Conservation (phyloP, 2,888 invertebrate genomes). For the Caenorhabditis becei region DNA sequence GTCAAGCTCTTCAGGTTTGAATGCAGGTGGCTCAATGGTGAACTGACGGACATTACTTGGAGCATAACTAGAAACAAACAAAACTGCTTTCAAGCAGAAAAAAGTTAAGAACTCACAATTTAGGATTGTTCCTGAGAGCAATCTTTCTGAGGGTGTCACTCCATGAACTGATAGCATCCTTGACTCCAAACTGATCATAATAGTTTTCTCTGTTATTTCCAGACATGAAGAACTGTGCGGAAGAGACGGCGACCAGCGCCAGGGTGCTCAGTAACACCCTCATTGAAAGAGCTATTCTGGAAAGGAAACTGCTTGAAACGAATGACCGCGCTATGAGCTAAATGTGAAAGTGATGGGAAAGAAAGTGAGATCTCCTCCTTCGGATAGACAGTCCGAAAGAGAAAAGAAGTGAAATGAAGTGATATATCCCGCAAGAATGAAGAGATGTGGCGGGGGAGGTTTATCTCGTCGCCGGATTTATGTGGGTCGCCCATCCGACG, state of each 20-base stretch:
- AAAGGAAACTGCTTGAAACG: slow-evolving; percentile 13
- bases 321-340: slow-evolving; percentile 2
- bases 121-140: slow-evolving; percentile 63
- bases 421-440: slow-evolving; percentile 62
- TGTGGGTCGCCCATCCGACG: slow-evolving; percentile 59
- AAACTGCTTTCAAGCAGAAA: neutral
- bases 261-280: slow-evolving; percentile 57
- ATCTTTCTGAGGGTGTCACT: slow-evolving; percentile 68
- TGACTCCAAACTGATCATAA: slow-evolving; percentile 69
- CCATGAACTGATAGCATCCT: slow-evolving; percentile 70
- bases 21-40: slow-evolving; percentile 57
- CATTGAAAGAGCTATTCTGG: slow-evolving; percentile 16
- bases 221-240: slow-evolving; percentile 58
- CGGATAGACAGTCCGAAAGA: slow-evolving; percentile 23
- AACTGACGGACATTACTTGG: slow-evolving; percentile 46
- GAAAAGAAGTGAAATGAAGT: slow-evolving; percentile 61
- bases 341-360: slow-evolving; percentile 62
- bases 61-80: slow-evolving; percentile 42
- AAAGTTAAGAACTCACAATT: slow-evolving; percentile 30
- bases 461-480: slow-evolving; percentile 56
- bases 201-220: slow-evolving; percentile 46
- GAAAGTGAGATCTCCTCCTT: slow-evolving; percentile 51
- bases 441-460: slow-evolving; percentile 18
- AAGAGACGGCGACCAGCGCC: slow-evolving; percentile 28
- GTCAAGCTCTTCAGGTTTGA: slow-evolving; percentile 52